Evolutionary conservation across 1,140 invertebrate genomes (phyloP).

Genomic region (Phocides pigmalion): DNA sequence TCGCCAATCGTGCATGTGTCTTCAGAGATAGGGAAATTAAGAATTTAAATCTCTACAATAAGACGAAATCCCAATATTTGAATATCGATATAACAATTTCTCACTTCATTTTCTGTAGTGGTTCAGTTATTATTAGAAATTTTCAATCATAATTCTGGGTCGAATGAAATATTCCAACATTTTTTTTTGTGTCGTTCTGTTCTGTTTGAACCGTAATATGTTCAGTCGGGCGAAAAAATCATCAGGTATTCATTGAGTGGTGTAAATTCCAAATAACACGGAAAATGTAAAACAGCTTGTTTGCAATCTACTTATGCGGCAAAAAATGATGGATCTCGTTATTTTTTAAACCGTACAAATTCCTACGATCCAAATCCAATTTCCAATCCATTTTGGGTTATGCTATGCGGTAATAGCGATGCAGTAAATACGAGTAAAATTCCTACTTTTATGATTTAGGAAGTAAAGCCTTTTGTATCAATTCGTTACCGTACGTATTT

Average conservation of each 20-base stretch:
- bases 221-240: conserved; percentile 44
- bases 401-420: too few species aligned
- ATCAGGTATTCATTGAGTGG: conserved; percentile 34
- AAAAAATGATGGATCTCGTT: background rate
- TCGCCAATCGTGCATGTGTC: conserved; percentile 51
- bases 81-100: conserved; percentile 40
- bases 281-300: background rate
- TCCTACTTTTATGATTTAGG: too few species aligned
- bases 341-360: too few species aligned
- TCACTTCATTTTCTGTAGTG: conserved; percentile 31
- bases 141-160: conserved; percentile 46
- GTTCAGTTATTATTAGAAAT: conserved; percentile 6
- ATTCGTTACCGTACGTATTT: too few species aligned
- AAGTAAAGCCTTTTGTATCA: too few species aligned
- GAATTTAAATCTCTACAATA: conserved; percentile 38
- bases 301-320: background rate
- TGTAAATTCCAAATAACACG: background rate
- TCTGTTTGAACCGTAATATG: conserved; percentile 35
- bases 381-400: too few species aligned
- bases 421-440: too few species aligned
- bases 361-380: too few species aligned
- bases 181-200: conserved; percentile 48
- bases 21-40: conserved; percentile 30
- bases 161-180: conserved; percentile 42
- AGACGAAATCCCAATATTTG: conserved; percentile 28